Base-by-base conservation (phyloP, 2,113 vertebrate species). In the Marmota flaviventris region DNA sequence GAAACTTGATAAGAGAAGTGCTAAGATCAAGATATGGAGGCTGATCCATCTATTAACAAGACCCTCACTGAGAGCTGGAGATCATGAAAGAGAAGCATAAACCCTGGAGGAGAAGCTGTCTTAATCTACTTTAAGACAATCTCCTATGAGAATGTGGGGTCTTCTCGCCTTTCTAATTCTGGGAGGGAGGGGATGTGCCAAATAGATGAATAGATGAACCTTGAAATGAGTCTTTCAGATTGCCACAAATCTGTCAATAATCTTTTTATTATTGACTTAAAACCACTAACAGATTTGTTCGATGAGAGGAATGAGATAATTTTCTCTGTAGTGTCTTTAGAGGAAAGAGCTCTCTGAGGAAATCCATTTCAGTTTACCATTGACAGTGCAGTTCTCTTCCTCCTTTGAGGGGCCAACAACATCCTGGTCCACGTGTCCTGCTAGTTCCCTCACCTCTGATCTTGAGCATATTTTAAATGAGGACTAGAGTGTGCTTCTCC, bases 381-480 rank as follows among this genome's bases (percentile, higher is more conserved):
- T 14, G 61, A 56, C 39, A 7, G 32, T 0, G 14, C 34, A 58
- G 53, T 16, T 16, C 12, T 78, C 42, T 91, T n/a, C 32, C 29
- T 73, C 79, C 37, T 79, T 37, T 53, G n/a, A 89, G 1, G 3
- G 34, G 27, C 37, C 34, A 8, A 6, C 14, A 34, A 1, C 2
- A 20, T 34, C n/a, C 63, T 61, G 70, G 65, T 91, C 67, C 56
- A 58, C 56, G 56, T 3, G 27, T 29, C 32, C 67, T 65, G 67
- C 67, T 91, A 94, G 95, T 92, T 85, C 95, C n/a, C 12, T 8
- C 18, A 17, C 73, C 65, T 63, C 94, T 94, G 85, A 78, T 79
- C 97, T 96, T 97, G 93, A 97, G 92, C 56, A 4, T 88, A 82
- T 96, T 98, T 98, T 94, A 98, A 97, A 96, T 93, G 94, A 95